Evolutionary conservation across 2,888 invertebrate genomes (phyloP).

Genomic region (Macaria liturata): DNA sequence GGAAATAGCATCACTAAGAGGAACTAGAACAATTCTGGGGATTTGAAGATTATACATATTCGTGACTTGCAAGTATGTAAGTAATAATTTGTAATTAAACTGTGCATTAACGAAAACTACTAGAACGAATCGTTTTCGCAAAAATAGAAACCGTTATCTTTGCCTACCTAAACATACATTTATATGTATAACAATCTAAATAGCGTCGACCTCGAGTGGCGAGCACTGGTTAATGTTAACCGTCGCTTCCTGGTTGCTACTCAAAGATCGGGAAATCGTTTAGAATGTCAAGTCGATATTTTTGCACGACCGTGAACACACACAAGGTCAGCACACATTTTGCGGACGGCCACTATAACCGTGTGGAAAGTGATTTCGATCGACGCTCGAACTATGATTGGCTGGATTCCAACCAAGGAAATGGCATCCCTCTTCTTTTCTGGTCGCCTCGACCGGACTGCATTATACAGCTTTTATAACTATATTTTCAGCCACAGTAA

Average conservation of each 20-base stretch:
- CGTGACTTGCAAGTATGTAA: too few species aligned
- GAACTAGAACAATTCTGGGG: too few species aligned
- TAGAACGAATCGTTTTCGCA: not conserved
- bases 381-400: constrained; percentile 55
- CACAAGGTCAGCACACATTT: constrained; percentile 70
- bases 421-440: constrained; percentile 31
- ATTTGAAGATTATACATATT: too few species aligned
- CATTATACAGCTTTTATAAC: too few species aligned
- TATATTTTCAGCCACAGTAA: too few species aligned
- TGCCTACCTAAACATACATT: constrained; percentile 25
- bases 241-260: constrained; percentile 76
- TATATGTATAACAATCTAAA: constrained; percentile 43
- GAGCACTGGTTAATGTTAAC: constrained; percentile 70
- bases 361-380: constrained; percentile 77
- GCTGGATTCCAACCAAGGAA: constrained; percentile 61
- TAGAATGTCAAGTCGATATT: constrained; percentile 81
- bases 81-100: too few species aligned
- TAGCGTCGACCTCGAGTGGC: constrained; percentile 54
- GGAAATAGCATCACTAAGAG: too few species aligned
- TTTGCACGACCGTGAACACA: constrained; percentile 76
- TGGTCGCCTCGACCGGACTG: too few species aligned
- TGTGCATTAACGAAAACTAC: not conserved
- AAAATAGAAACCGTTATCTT: constrained; percentile 18
- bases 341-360: constrained; percentile 66
- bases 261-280: constrained; percentile 77